A percentile compares a stretch with the other conserved stretches of the same genome.
Evolutionary conservation across 2,888 invertebrate species (phyloP).

Genomic region (Heliconius aoede): DNA sequence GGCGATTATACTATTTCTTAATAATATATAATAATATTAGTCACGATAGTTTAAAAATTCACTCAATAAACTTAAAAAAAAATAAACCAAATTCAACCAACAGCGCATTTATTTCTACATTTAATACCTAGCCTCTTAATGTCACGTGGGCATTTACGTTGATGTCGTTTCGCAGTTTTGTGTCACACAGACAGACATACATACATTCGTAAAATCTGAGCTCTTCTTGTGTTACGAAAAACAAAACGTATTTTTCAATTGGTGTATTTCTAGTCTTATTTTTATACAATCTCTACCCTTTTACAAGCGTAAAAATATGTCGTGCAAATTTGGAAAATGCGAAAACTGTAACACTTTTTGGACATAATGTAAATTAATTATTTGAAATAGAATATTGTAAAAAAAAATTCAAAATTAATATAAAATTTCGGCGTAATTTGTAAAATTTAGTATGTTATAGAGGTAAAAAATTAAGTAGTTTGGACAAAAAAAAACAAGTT

Average conservation of each 20-base stretch:
- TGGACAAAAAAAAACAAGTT: constrained; percentile 78
- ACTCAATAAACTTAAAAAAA: neutral
- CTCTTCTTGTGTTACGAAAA: constrained; percentile 40
- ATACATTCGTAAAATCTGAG: constrained; percentile 37
- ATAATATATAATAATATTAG: neutral
- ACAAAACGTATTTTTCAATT: constrained; percentile 56
- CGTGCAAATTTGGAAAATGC: constrained; percentile 52
- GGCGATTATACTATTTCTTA: constrained; percentile 6
- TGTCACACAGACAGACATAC: constrained; percentile 6
- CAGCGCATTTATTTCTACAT: constrained; percentile 74
- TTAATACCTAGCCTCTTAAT: constrained; percentile 66
- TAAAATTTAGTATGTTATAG: constrained; percentile 75
- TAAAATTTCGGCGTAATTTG: constrained; percentile 75
- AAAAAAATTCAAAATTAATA: constrained; percentile 65
- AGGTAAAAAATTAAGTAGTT: constrained; percentile 70
- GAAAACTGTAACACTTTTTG: constrained; percentile 55
- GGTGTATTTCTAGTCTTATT: constrained; percentile 79
- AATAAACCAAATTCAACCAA: constrained; percentile 54
- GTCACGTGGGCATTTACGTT: constrained; percentile 78
- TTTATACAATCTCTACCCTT: constrained; percentile 58
- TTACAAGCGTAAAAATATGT: constrained; percentile 50
- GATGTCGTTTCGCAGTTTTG: constrained; percentile 50
- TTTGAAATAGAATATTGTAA: constrained; percentile 54
- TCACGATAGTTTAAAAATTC: neutral
- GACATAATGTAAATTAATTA: constrained; percentile 39